A percentile compares a stretch with the other conserved stretches of the same genome.
Conservation (phyloP, 2,888 invertebrate species). For the Merodon equestris region DNA sequence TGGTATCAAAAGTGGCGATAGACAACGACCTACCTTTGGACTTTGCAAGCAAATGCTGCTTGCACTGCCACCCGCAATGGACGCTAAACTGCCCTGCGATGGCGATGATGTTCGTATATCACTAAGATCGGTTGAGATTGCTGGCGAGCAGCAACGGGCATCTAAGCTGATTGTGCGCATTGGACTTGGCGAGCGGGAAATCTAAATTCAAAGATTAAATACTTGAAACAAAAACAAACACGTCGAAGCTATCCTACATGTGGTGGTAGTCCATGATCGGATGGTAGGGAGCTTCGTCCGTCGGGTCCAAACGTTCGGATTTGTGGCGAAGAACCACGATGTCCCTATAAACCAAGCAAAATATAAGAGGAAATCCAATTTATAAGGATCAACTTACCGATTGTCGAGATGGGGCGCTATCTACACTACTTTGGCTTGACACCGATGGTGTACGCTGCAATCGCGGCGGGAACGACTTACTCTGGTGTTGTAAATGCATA, state of each 20-base stretch:
- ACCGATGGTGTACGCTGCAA: constrained; percentile 89
- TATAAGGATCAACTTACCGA: constrained; percentile 72
- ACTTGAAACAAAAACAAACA: background rate
- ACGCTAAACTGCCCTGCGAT: constrained; percentile 86
- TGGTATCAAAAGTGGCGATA: constrained; percentile 88
- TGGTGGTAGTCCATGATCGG: constrained; percentile 73
- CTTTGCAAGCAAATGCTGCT: constrained; percentile 73
- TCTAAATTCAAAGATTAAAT: constrained; percentile 71
- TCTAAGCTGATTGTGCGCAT: constrained; percentile 88
- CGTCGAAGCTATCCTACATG: constrained; percentile 60
- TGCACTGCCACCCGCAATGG: constrained; percentile 79
- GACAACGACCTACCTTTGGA: constrained; percentile 81
- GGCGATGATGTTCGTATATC: constrained; percentile 82
- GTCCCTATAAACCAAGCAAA: constrained; percentile 80
- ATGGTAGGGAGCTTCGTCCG: constrained; percentile 82
- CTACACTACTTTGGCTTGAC: constrained; percentile 90
- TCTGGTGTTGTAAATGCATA: constrained; percentile 84
- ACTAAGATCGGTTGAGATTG: constrained; percentile 77
- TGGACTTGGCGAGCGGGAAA: constrained; percentile 87
- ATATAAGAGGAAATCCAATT: constrained; percentile 36
- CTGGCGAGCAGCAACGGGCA: constrained; percentile 83
- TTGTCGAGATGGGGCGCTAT: constrained; percentile 85
- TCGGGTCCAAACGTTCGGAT: constrained; percentile 91
- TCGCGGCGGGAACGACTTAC: constrained; percentile 84
- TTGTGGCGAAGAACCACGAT: constrained; percentile 90